Base-by-base conservation (phyloP, 2,797 vertebrate species). In the Coendou prehensilis region DNA sequence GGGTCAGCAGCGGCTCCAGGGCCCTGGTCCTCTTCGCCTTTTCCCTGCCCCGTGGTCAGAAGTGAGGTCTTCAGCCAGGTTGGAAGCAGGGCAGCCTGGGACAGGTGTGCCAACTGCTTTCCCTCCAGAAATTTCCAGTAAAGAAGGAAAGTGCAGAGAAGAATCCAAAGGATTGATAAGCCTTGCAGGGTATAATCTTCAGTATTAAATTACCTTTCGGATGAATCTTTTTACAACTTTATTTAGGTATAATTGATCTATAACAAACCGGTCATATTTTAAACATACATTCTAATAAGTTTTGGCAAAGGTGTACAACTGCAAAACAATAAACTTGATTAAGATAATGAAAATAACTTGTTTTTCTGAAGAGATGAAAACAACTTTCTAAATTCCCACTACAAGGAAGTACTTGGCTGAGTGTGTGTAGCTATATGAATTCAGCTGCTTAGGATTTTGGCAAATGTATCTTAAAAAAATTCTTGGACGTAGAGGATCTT, bases 391-490 rank as follows among this genome's bases (percentile, higher is more conserved):
- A 71, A 79, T 45, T 69, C 10, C 9, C 52, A 22, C 26, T 6
- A 76, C 11, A 69, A 22, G 17, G 23, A n/a, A 81, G 5, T n/a
- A 61, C 30, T 63, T 50, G 56, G 23, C 3, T 63, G 23, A 37
- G 7, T 50, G 1, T 47, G 23, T 69, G 15, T 78, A 2, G 26
- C 2, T 56, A 7, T 30, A 80, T 59, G n/a, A 37, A 11, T 69
- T 93, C 26, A 89, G n/a, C 52, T 92, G 75, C 50, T 93, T 83
- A 85, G n/a, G 18, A 94, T 81, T 84, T 95, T 84, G 80, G 76
- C 45, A 83, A 84, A 61, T 61, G 20, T 52, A 63, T 79, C 6
- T 87, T n/a, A 61, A 91, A 61, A 91, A 84, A 93, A 33, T 18
- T 69, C 41, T 95, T 85, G 88, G 54, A 67, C 73, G 33, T 30